phyloP scores from a whole-genome alignment of 2,797 vertebrate species.

The Acipenser ruthenus region DNA sequence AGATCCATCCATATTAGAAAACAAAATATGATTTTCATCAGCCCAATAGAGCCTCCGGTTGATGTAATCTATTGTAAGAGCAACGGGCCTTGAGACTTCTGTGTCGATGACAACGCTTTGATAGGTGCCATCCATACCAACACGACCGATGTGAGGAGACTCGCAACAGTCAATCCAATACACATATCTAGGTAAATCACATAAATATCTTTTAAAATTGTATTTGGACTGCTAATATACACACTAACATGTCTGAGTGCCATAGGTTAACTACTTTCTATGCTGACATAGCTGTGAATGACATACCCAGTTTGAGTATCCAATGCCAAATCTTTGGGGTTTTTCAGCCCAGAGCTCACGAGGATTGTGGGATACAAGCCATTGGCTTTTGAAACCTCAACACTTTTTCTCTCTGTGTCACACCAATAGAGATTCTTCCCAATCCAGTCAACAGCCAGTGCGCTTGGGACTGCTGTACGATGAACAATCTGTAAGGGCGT shows the following conservation, averaged over 20 bases:
- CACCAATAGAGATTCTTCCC: slow-evolving; percentile 98
- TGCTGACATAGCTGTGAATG: not conserved
- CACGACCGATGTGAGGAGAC: slow-evolving; percentile 79
- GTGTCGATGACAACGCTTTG: slow-evolving; percentile 79
- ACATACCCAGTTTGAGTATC: slow-evolving; percentile 84
- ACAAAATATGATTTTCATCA: slow-evolving; percentile 91
- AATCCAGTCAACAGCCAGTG: slow-evolving; percentile 93
- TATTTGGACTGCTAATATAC: not conserved
- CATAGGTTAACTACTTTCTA: too few species aligned
- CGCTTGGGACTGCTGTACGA: slow-evolving; percentile 86
- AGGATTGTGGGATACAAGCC: slow-evolving; percentile 89
- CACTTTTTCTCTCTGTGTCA: slow-evolving; percentile 83
- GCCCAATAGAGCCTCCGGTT: slow-evolving; percentile 93
- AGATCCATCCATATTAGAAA: slow-evolving; percentile 89
- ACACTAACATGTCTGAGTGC: not conserved
- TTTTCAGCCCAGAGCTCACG: slow-evolving; percentile 80
- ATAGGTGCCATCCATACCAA: slow-evolving; percentile 89
- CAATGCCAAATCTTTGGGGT: slow-evolving; percentile 79
- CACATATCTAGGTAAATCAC: slow-evolving; percentile 62
- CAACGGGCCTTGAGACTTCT: slow-evolving; percentile 85
- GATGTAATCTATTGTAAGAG: slow-evolving; percentile 92
- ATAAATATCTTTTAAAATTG: not conserved
- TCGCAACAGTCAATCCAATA: slow-evolving; percentile 99
- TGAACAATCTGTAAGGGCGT: slow-evolving; percentile 75
- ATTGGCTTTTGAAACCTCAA: slow-evolving; percentile 93